Evolutionary conservation across 2,888 invertebrate species (phyloP), one percentile per base, ranked within the genome.

Genomic region (Chirona hameri): DNA sequence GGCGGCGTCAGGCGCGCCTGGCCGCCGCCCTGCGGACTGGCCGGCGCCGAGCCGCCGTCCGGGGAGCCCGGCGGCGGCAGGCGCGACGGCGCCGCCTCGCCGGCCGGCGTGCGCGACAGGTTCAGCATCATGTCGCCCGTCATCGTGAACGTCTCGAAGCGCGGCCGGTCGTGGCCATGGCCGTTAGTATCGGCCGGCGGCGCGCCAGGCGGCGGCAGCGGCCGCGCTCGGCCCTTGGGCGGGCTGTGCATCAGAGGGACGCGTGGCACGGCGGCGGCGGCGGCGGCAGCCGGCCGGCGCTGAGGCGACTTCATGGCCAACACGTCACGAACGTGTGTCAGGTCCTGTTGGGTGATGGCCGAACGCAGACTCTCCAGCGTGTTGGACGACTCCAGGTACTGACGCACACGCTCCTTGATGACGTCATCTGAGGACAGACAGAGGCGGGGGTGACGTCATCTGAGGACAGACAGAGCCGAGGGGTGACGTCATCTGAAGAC

Each of bases 81-180:
- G n/a, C n/a, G n/a, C n/a, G n/a, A n/a, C n/a, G n/a, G n/a, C n/a
- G n/a, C n/a, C n/a, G 80, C 83, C 82, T 76, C 82, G 81, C 89
- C 86, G 88, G 88, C 86, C 84, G 84, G 88, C 83, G 94, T 94
- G 86, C 94, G 90, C 84, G 96, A 96, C 86, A 97, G 92, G 89
- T 97, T 97, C 86, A 98, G 91, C 88, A 98, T 97, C 87, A 97
- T 92, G 89, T 98, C 97, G 80, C 98, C 98, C 55, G 98, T 98
- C 98, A 98, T 98, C 93, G 97, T 95, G 91, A 95, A 98, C 83
- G 96, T 95, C 89, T 96, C 96, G 89, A 95, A 96, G 88, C 86
- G 86, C 82, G 86, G 86, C 81, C 85, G 84, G 48, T 85, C 86
- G 81, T 85, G 85, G 69, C 82, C 81, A 15, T 81, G 82, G 52